A percentile compares a stretch with the other conserved stretches of the same genome.
These are phyloP conservation scores for Nomada fucata DNA, from an alignment of 2,888 invertebrate species.

Conservation along the genomic window DNA sequence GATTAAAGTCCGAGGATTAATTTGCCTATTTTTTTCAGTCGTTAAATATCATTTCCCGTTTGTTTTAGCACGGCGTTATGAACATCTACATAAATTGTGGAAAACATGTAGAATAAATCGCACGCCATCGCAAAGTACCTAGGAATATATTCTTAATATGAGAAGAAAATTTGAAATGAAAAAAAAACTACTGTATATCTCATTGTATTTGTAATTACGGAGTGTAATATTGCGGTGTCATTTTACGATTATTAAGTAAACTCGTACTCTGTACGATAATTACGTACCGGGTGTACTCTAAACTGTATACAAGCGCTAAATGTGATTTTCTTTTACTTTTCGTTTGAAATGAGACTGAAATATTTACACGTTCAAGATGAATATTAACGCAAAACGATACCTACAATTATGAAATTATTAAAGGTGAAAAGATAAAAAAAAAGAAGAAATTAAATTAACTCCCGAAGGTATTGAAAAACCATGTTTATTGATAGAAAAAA, in stretches of 20 bases:
- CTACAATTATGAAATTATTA: constrained; percentile 30
- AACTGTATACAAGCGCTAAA: constrained; percentile 67
- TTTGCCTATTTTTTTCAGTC: constrained; percentile 27
- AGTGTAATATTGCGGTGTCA: constrained; percentile 75
- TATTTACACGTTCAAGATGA: constrained; percentile 28
- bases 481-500: constrained; percentile 27
- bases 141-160: constrained; percentile 81
- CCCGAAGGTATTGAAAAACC: constrained; percentile 13
- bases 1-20: constrained; percentile 25
- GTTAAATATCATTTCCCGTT: constrained; percentile 33
- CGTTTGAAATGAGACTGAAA: constrained; percentile 49
- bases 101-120: constrained; percentile 66
- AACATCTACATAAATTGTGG: constrained; percentile 38
- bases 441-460: constrained; percentile 11
- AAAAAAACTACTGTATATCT: constrained; percentile 75
- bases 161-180: constrained; percentile 72
- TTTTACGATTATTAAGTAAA: constrained; percentile 76
- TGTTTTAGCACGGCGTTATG: constrained; percentile 49
- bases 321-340: constrained; percentile 25
- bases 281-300: constrained; percentile 78
- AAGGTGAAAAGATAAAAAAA: neutral
- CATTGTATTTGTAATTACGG: constrained; percentile 81
- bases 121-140: constrained; percentile 78
- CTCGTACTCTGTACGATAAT: constrained; percentile 68
- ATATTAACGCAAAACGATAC: constrained; percentile 30